Evolutionary conservation across 2,113 vertebrate genomes (phyloP).

Genomic region (Notechis scutatus): DNA sequence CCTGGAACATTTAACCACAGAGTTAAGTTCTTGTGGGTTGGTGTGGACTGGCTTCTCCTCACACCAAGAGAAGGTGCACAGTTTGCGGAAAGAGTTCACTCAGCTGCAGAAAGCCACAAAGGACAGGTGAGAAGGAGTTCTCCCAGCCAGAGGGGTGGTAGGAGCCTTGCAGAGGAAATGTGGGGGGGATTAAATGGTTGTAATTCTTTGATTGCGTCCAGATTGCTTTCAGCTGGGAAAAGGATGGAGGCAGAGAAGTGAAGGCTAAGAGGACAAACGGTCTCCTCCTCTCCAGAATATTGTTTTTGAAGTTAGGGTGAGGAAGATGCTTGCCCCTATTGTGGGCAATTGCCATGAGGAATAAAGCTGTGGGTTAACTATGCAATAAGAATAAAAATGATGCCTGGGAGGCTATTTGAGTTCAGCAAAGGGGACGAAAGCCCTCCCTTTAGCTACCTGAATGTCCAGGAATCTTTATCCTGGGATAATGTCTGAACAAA

Average conservation of each 20-base stretch:
- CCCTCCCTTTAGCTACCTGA: background rate
- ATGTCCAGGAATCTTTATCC: background rate
- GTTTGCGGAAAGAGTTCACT: conserved; percentile 80
- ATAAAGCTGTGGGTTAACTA: background rate
- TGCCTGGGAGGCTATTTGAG: background rate
- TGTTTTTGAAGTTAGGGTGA: background rate
- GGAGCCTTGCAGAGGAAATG: background rate
- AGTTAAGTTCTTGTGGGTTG: conserved; percentile 75
- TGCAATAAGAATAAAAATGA: background rate
- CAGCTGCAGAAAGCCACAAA: conserved; percentile 78
- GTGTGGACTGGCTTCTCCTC: conserved; percentile 66
- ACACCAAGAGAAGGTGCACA: conserved; percentile 77
- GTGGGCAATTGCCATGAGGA: background rate
- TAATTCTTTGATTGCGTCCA: no score
- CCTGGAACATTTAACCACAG: conserved; percentile 77
- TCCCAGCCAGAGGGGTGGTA: background rate
- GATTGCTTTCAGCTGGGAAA: background rate
- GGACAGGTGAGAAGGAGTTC: conserved; percentile 74
- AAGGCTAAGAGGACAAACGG: background rate
- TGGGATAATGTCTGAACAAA: background rate
- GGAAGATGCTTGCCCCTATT: background rate
- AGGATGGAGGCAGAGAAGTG: background rate
- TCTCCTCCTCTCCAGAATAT: background rate
- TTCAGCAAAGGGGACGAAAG: background rate
- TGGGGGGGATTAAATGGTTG: background rate